Percentiles rank a stretch among this genome's conserved stretches.
Conservation (phyloP, 2,113 vertebrate genomes). For the Trachemys scripta region DNA sequence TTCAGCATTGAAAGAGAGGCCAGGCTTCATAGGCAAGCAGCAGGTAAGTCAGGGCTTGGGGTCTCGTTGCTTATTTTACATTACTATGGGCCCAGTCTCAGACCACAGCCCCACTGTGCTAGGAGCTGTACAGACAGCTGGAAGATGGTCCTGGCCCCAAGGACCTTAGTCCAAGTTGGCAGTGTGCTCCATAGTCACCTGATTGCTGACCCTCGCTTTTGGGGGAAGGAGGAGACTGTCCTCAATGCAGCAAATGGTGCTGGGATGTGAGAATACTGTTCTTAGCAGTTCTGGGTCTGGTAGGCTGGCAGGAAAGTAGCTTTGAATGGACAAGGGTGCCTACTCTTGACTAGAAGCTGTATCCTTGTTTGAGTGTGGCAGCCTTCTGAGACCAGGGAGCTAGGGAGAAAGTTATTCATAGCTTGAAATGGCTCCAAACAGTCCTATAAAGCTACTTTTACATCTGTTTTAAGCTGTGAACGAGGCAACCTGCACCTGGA, state of each 20-base stretch:
- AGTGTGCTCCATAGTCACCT: too few relatives aligned
- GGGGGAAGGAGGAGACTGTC: fast-evolving
- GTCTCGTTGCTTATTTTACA: background rate
- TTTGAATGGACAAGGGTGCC: background rate
- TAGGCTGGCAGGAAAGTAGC: background rate
- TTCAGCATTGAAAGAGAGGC: slow-evolving; percentile 98
- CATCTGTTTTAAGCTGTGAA: slow-evolving; percentile 88
- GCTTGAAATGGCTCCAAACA: background rate
- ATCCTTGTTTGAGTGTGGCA: background rate
- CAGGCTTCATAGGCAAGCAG: slow-evolving; percentile 94
- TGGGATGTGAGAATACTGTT: background rate
- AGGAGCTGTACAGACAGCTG: background rate
- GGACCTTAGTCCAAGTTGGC: background rate
- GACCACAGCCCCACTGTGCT: background rate
- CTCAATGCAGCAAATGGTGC: background rate
- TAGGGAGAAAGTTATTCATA: background rate
- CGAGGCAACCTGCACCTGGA: slow-evolving; percentile 98
- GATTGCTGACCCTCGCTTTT: background rate
- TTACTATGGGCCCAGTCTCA: background rate
- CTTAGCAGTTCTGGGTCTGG: fast-evolving
- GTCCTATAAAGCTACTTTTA: background rate
- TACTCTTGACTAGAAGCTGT: background rate
- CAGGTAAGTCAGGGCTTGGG: slow-evolving; percentile 79
- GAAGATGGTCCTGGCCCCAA: background rate
- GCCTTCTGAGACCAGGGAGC: background rate